These are phyloP conservation scores for Onychomys arenicola DNA, from an alignment of 2,797 vertebrate species.

Conservation along the genomic window DNA sequence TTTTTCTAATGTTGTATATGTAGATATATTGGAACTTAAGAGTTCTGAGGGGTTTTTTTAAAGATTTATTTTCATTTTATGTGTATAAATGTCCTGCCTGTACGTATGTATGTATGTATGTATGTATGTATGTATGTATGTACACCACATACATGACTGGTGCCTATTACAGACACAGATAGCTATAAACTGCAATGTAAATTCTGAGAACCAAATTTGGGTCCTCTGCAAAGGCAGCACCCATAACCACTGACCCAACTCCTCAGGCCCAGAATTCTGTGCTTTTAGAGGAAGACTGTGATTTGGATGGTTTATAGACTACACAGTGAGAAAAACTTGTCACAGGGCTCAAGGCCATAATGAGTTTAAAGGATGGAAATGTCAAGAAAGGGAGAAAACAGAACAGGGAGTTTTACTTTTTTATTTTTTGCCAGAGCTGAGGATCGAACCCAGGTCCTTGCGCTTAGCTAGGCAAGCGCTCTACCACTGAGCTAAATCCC, in stretches of 20 bases:
- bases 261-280: neutral
- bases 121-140: neutral
- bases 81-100: neutral
- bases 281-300: conserved; percentile 28
- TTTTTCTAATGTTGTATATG: neutral
- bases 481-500: too few relatives aligned
- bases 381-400: conserved; percentile 29
- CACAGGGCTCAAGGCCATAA: neutral
- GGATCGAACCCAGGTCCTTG: too few relatives aligned
- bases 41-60: neutral
- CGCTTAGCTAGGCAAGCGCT: too few relatives aligned
- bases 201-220: neutral
- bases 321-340: conserved; percentile 14
- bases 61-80: neutral
- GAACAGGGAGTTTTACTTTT: conserved; percentile 22
- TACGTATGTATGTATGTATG: neutral
- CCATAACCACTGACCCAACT: neutral
- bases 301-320: neutral
- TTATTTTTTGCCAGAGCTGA: too few relatives aligned
- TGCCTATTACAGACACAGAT: neutral
- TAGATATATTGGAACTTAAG: neutral
- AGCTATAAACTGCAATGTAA: neutral
- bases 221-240: neutral
- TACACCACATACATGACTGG: neutral
- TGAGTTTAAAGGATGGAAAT: conserved; percentile 46